Evolutionary conservation across 2,888 invertebrate genomes (phyloP), one percentile per base, ranked within the genome.

Genomic region (Xylocampa areola): DNA sequence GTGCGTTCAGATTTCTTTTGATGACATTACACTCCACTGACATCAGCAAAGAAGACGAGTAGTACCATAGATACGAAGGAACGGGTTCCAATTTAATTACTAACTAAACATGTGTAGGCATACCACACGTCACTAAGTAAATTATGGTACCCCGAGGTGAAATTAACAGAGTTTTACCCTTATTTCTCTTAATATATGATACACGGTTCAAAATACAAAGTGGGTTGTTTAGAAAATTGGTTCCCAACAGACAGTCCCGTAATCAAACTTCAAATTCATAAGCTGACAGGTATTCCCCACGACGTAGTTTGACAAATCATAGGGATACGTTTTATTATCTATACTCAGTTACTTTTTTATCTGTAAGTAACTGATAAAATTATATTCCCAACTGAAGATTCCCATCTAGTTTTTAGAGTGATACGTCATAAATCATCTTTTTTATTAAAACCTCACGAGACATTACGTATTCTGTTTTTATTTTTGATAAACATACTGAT

Each of bases 241-340:
- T 32, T 30, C 48, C 47, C 50, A 43, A 35, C 4, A 58, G 54
- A 58, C 50, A 49, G 13, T 16, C 29, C 32, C 32, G 25, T 55
- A 60, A 72, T 50, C 33, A 61, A 40, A 51, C 40, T 53, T 55
- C 30, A 53, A 59, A 53, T 8, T 16, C 43, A 16, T 54, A 71
- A 63, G 43, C 72, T 53, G 63, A 60, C 53, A 53, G 39, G 30
- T 37, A 60, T 39, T 60, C 36, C 36, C 21, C 36, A 39, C 33
- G 51, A 60, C 33, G 32, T 27, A 33, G 53, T 43, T 37, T 64
- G 50, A n/a, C 47, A 36, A 55, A 48, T 35, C 25, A 43, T 29
- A 48, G n/a, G n/a, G n/a, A n/a, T n/a, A n/a, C n/a, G n/a, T n/a
- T n/a, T n/a, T 37, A 8, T 49, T 35, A 43, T 41, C 41, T 45